These are phyloP conservation scores for Pyrrhopygopsis socrates DNA, from an alignment of 2,888 invertebrate genomes.

Conservation along the genomic window DNA sequence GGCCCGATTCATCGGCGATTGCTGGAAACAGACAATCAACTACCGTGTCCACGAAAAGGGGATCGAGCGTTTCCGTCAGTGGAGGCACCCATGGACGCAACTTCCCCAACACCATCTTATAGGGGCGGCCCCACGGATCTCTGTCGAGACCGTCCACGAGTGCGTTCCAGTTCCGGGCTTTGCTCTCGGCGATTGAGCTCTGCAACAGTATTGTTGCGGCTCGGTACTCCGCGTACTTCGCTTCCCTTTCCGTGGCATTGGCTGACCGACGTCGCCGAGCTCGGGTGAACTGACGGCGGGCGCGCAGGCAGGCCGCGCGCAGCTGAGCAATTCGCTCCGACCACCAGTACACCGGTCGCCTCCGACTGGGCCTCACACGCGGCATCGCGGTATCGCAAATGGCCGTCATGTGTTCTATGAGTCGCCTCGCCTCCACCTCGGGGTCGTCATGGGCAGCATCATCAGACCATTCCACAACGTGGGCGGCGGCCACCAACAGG, in stretches of 20 bases:
- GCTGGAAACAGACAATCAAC: conserved; percentile 4
- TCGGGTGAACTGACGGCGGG: conserved; percentile 45
- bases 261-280: conserved; percentile 20
- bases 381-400: conserved; percentile 62
- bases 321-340: conserved; percentile 33
- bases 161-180: conserved; percentile 2
- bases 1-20: neutral
- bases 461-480: neutral
- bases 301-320: conserved; percentile 16
- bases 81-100: conserved; percentile 25
- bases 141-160: conserved; percentile 24
- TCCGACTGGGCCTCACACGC: neutral
- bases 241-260: neutral
- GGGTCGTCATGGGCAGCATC: neutral
- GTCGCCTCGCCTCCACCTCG: conserved; percentile 34
- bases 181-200: conserved; percentile 26
- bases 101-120: conserved; percentile 37
- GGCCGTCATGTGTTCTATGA: conserved; percentile 35
- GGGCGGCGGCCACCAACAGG: neutral
- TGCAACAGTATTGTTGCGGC: conserved; percentile 9
- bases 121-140: conserved; percentile 39
- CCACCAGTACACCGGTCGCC: conserved; percentile 64
- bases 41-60: neutral
- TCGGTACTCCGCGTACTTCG: conserved; percentile 2
- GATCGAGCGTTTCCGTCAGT: conserved; percentile 19